Percentiles rank a stretch among this genome's conserved stretches.
Conservation (phyloP, 1,140 invertebrate species). For the Neelides sp. region DNA sequence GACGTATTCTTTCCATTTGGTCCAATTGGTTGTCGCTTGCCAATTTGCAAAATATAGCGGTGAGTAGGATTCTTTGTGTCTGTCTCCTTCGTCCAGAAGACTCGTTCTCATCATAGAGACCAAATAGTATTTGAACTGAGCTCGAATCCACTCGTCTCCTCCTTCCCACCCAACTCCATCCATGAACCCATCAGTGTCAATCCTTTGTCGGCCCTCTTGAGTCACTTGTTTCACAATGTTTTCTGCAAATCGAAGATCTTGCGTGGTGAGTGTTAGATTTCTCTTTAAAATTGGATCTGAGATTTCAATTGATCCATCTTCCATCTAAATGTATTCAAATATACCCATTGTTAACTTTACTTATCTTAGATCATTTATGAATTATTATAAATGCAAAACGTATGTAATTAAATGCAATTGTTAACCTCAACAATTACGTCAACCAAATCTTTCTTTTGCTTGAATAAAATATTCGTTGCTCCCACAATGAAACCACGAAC, state of each 20-base stretch:
- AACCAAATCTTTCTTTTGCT: slow-evolving; percentile 82
- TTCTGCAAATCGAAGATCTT: slow-evolving; percentile 91
- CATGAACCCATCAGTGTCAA: slow-evolving; percentile 49
- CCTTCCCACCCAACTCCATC: slow-evolving; percentile 78
- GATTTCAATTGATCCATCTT: slow-evolving; percentile 75
- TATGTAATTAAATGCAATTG: slow-evolving; percentile 10
- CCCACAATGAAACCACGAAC: slow-evolving; percentile 87
- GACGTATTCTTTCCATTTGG: slow-evolving; percentile 52
- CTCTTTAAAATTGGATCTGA: slow-evolving; percentile 68
- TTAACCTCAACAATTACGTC: slow-evolving; percentile 82
- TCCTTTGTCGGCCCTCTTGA: slow-evolving; percentile 43
- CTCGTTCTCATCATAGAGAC: slow-evolving; percentile 73
- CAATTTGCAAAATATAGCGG: slow-evolving; percentile 68
- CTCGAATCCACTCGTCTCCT: slow-evolving; percentile 86
- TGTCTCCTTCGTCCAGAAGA: slow-evolving; percentile 54
- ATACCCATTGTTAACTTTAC: slow-evolving; percentile 3
- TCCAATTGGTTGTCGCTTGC: slow-evolving; percentile 76
- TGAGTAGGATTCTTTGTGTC: slow-evolving; percentile 81
- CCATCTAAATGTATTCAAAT: slow-evolving; percentile 42
- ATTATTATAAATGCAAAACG: slow-evolving; percentile 11
- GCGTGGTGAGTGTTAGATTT: slow-evolving; percentile 75
- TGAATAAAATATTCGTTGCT: slow-evolving; percentile 93
- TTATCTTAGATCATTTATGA: background rate
- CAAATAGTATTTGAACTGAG: slow-evolving; percentile 86
- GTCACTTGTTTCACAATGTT: slow-evolving; percentile 76